Conservation (phyloP, 2,888 invertebrate genomes). For the Hedya salicella region DNA sequence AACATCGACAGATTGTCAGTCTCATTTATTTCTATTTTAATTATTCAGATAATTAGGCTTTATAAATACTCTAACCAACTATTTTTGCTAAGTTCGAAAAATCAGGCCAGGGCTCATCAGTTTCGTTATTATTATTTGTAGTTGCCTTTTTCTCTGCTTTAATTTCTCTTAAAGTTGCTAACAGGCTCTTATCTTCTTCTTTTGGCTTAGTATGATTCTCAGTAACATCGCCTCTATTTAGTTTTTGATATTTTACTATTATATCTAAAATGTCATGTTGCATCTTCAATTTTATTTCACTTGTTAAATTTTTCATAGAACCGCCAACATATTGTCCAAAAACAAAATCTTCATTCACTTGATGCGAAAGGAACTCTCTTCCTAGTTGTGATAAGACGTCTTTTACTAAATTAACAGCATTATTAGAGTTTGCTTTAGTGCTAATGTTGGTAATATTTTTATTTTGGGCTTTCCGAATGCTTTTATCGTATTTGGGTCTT, state of each 20-base stretch:
- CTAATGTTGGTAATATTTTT: slow-evolving; percentile 20
- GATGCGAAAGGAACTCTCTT: slow-evolving; percentile 66
- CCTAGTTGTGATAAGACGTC: slow-evolving; percentile 68
- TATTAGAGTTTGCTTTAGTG: slow-evolving; percentile 42
- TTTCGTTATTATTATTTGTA: slow-evolving; percentile 56
- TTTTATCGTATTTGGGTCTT: slow-evolving; percentile 69
- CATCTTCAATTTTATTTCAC: slow-evolving; percentile 64
- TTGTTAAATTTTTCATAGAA: slow-evolving; percentile 70
- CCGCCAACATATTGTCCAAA: slow-evolving; percentile 78
- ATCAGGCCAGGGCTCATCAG: slow-evolving; percentile 76
- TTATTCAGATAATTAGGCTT: not conserved
- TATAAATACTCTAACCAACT: slow-evolving; percentile 57
- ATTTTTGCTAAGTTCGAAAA: slow-evolving; percentile 75
- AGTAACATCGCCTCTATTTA: slow-evolving; percentile 44
- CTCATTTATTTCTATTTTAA: not conserved
- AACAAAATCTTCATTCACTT: slow-evolving; percentile 76
- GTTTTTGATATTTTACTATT: slow-evolving; percentile 61
- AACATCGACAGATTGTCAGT: too few species aligned
- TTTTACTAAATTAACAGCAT: slow-evolving; percentile 62
- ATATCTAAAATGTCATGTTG: slow-evolving; percentile 77
- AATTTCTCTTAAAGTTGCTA: slow-evolving; percentile 49
- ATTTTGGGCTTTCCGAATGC: slow-evolving; percentile 54
- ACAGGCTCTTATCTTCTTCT: not conserved
- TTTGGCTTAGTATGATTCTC: slow-evolving; percentile 10
- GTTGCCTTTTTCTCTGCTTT: slow-evolving; percentile 59